Evolutionary conservation across 2,888 invertebrate genomes (phyloP), one percentile per base, ranked within the genome.

Genomic region (Dichetophora obliterata): DNA sequence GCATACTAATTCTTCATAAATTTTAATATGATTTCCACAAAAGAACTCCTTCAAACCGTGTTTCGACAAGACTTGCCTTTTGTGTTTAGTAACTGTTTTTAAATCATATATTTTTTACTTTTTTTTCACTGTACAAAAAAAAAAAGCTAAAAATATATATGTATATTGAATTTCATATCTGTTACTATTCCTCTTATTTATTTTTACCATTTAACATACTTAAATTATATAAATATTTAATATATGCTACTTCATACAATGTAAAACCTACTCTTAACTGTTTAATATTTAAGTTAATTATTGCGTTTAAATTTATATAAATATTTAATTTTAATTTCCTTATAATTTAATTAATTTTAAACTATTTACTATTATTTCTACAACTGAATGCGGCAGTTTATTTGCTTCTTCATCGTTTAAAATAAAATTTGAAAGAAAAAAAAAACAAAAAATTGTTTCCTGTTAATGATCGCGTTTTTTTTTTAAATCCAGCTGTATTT

Each of bases 261-360:
- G 80, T 82, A 78, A 79, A 77, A 76, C 75, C 82, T 79, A 81
- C 24, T 24, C 24, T 63, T 63, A 63, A 27, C 27, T 50, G 68
- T 68, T 68, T 43, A 50, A 48, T 68, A 24, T 8, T 63, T 63
- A 63, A 27, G 34, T 6, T 19, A 43, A 57, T 57, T 27, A 52
- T 54, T 71, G 31, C 14, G 54, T 71, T 31, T 57, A 22, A 22
- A 27, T 59, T 59, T 59, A 59, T 59, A 59, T 59, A 24, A 24
- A 19, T 3, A 59, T 37, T n/a, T 70, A 57, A 37, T 71, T 71
- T 54, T 57, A 71, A 43, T 71, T 19, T 68, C 16, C 16, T 48
- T 48, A 22, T 48, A 68, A 50, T 50, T 68, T 48, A 63, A 34
- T 63, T 63, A 68, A 66, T 48, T 48, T 48, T 65, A 65, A 34